These are phyloP conservation scores for Gadus macrocephalus DNA, from an alignment of 2,113 vertebrate species.

Conservation along the genomic window DNA sequence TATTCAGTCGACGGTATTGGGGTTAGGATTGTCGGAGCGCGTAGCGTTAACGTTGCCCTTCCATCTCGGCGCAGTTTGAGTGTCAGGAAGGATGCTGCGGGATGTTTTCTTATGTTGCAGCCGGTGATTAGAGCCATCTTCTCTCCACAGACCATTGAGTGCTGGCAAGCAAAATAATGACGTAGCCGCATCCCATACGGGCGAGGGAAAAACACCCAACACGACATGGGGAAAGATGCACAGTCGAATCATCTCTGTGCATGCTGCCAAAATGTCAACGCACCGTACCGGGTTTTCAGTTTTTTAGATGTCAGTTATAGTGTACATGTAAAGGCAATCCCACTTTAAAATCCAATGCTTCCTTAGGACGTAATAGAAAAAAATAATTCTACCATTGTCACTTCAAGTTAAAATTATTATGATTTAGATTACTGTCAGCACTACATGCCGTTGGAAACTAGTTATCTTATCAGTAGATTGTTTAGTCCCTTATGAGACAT, in stretches of 20 bases:
- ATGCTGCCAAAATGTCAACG: not conserved
- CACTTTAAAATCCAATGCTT: not conserved
- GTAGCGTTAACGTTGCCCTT: constrained; percentile 25
- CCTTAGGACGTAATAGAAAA: not conserved
- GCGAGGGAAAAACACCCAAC: constrained; percentile 20
- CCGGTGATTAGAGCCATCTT: constrained; percentile 62
- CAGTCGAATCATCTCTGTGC: not conserved
- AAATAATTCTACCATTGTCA: not conserved
- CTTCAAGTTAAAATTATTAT: not conserved
- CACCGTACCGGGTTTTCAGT: not conserved
- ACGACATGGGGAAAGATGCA: constrained; percentile 19
- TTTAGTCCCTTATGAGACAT: too few species aligned
- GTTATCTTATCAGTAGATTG: too few species aligned
- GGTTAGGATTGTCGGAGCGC: not conserved
- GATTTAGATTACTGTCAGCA: not conserved
- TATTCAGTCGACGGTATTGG: constrained; percentile 17
- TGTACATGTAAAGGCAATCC: not conserved
- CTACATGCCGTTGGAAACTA: too few species aligned
- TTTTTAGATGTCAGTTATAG: not conserved
- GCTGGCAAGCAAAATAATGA: constrained; percentile 57
- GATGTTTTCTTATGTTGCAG: constrained; percentile 61
- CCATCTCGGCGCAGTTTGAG: constrained; percentile 30
- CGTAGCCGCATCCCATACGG: constrained; percentile 53
- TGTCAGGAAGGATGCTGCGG: constrained; percentile 53
- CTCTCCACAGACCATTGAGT: constrained; percentile 47